A percentile compares a stretch with the other conserved stretches of the same genome.
Evolutionary conservation across 2,888 invertebrate genomes (phyloP).

Genomic region (Drosophila kambysellisi): DNA sequence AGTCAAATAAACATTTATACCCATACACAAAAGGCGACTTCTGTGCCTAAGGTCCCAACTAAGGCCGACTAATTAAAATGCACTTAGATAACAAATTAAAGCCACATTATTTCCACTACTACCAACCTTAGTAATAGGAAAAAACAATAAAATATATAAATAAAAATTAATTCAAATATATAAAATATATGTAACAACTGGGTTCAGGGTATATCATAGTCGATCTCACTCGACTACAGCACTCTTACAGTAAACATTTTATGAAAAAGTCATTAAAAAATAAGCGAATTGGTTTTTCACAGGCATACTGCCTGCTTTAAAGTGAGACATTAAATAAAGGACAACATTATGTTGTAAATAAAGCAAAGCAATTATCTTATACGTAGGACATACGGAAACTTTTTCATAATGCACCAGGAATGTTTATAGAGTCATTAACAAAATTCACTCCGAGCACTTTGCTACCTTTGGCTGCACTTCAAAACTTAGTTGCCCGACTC

Average conservation of each 20-base stretch:
- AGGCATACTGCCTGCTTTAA: not conserved
- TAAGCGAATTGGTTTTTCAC: not conserved
- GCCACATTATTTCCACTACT: not conserved
- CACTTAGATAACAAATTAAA: not conserved
- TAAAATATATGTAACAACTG: not conserved
- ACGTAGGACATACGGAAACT: constrained; percentile 19
- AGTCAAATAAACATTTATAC: too few species aligned
- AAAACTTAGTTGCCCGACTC: constrained; percentile 9
- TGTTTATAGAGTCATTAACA: constrained; percentile 64
- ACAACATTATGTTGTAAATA: not conserved
- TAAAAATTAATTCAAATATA: not conserved
- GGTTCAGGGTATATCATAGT: not conserved
- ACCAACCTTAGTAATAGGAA: too few species aligned
- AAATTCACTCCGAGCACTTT: constrained; percentile 35
- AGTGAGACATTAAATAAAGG: not conserved
- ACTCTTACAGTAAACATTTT: not conserved
- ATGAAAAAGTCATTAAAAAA: not conserved
- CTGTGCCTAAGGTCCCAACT: not conserved
- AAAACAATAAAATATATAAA: too few species aligned
- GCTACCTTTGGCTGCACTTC: constrained; percentile 42
- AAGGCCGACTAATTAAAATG: too few species aligned
- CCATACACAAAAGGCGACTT: too few species aligned
- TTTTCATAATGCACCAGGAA: constrained; percentile 39
- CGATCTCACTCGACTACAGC: not conserved
- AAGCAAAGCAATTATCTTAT: constrained; percentile 4